Evolutionary conservation across 2,888 invertebrate genomes (phyloP), one percentile per base, ranked within the genome.

Genomic region (Himalopsyche japonica): DNA sequence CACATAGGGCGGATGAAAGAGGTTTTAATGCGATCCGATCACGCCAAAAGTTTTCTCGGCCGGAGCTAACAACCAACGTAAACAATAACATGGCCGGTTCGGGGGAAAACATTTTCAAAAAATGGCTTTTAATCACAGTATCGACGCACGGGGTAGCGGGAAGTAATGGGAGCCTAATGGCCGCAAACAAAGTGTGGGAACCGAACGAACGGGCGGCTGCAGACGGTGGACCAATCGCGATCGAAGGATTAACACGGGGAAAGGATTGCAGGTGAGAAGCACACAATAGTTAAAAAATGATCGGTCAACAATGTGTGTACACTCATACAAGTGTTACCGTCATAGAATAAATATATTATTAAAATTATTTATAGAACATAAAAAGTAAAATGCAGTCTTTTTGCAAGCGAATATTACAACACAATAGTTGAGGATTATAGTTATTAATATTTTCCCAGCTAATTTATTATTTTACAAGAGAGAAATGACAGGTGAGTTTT

Each of bases 101-200:
- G 84, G 76, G 48, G 78, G 81, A 83, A n/a, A 85, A 77, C 57
- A 82, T 83, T 82, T 82, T 87, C 83, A 64, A 84, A 87, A 87
- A 86, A 86, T 85, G 85, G 85, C 80, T 84, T 86, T 86, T 85
- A 86, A 86, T 85, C 86, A 86, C 86, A 86, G 87, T 85, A 86
- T 85, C 84, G 80, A 70, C 30, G 82, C 81, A 82, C 81, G 84
- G 83, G 76, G 84, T 76, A 82, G 18, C 85, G 80, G 64, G 81
- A 81, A 82, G 81, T 84, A 83, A 87, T 85, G 83, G 87, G 82
- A 49, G 82, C 84, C 79, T 86, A 86, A 86, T 87, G 84, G 87
- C 83, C 27, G 77, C 86, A 79, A 83, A 49, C 86, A 70, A 70
- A 83, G 86, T 87, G 87, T 87, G 87, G 87, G 87, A 87, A 87